These are phyloP conservation scores for Tenualosa thibaudeaui DNA, from an alignment of 2,797 vertebrate species.

Conservation along the genomic window DNA sequence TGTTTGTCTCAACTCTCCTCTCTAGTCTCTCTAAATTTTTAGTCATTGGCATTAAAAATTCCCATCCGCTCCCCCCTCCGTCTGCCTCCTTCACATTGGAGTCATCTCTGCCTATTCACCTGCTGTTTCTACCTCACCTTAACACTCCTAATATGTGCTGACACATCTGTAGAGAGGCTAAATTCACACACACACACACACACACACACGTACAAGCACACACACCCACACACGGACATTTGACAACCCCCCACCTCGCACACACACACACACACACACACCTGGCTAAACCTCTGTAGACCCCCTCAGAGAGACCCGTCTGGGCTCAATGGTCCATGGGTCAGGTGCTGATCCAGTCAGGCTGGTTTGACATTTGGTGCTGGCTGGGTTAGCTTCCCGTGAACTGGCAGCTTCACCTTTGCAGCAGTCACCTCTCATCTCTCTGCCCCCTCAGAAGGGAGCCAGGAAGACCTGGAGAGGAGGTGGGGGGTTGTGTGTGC, in stretches of 20 bases:
- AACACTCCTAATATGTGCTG: background rate
- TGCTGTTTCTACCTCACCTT: background rate
- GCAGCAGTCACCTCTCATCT: conserved; percentile 43
- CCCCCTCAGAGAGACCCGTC: conserved; percentile 33
- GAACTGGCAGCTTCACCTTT: conserved; percentile 23
- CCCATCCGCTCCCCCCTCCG: background rate
- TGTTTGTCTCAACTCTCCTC: background rate
- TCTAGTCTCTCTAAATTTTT: background rate
- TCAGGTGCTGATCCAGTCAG: conserved; percentile 57
- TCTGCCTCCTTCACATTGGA: background rate
- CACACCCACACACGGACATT: conserved; percentile 27
- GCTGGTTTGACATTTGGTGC: conserved; percentile 54
- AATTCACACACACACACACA: background rate
- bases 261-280: conserved; percentile 24
- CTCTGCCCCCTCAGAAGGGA: background rate
- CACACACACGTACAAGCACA: conserved; percentile 8
- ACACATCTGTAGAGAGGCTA: background rate
- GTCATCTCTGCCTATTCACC: background rate
- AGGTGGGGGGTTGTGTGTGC: background rate
- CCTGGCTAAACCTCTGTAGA: conserved; percentile 47
- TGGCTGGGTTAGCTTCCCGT: conserved; percentile 44
- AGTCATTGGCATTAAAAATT: no score
- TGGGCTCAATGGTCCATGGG: conserved; percentile 36
- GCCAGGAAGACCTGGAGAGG: background rate
- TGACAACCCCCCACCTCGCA: conserved; percentile 49